These are phyloP conservation scores for Megalurothrips usitatus DNA, from an alignment of 2,888 invertebrate species.

Conservation along the genomic window DNA sequence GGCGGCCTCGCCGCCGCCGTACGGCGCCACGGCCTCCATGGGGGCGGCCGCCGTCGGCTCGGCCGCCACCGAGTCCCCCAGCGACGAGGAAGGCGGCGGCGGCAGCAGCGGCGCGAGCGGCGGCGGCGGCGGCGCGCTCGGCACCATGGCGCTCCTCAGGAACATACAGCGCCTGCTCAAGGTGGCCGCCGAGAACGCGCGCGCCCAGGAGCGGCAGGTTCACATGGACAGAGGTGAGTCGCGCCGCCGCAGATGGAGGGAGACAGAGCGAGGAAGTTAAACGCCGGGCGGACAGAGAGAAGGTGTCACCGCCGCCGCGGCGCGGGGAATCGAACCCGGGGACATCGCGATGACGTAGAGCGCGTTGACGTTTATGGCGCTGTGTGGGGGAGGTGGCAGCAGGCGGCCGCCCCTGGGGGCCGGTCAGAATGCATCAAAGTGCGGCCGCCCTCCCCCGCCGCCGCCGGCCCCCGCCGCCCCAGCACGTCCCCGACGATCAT, in stretches of 20 bases:
- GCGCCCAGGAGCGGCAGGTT: conserved; percentile 93
- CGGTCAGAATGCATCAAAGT: conserved; percentile 10
- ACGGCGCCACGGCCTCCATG: background rate
- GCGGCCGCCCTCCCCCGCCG: background rate
- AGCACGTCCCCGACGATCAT: background rate
- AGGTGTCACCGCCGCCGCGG: background rate
- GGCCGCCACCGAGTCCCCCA: background rate
- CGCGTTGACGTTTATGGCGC: conserved; percentile 10
- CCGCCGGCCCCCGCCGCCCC: background rate
- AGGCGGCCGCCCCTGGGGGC: background rate
- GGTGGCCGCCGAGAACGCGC: conserved; percentile 95
- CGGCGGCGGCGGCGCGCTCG: conserved; percentile 55
- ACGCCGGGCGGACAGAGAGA: background rate
- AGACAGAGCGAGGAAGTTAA: background rate
- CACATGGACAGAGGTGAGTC: conserved; percentile 91
- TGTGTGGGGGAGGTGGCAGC: background rate
- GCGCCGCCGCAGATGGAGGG: too few relatives aligned
- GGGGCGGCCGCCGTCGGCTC: background rate
- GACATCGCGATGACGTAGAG: background rate
- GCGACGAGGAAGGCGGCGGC: conserved; percentile 58
- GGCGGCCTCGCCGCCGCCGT: background rate
- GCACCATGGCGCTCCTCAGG: conserved; percentile 85
- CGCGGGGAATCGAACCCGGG: too few relatives aligned
- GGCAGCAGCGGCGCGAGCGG: conserved; percentile 54
- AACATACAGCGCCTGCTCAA: conserved; percentile 95